Evolutionary conservation across 2,888 invertebrate genomes (phyloP).

Genomic region (Acanthoscelides obtectus): DNA sequence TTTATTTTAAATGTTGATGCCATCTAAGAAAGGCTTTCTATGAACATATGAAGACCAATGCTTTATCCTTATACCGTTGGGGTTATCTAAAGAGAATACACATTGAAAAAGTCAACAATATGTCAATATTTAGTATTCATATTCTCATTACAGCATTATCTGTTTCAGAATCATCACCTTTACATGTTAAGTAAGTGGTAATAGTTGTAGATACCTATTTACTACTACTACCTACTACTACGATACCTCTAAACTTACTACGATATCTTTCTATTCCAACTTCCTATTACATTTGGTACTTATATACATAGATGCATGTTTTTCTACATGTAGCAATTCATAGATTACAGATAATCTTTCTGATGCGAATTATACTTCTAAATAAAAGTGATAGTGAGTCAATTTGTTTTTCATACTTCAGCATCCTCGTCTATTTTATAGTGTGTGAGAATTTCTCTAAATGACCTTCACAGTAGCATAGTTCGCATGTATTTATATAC

Average conservation of each 20-base stretch:
- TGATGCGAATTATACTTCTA: not conserved
- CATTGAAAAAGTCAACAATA: not conserved
- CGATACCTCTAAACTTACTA: constrained; percentile 8
- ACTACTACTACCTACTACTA: too few species aligned
- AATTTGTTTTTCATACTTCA: not conserved
- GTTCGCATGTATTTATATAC: not conserved
- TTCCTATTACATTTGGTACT: constrained; percentile 2
- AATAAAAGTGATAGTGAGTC: not conserved
- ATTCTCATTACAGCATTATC: constrained; percentile 10
- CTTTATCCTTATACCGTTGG: too few species aligned
- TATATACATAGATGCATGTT: not conserved
- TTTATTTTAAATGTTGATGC: too few species aligned
- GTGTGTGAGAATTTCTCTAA: not conserved
- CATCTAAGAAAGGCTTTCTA: too few species aligned
- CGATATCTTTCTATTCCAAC: constrained; percentile 11
- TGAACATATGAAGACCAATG: too few species aligned
- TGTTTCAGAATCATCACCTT: constrained; percentile 35
- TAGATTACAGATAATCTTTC: not conserved
- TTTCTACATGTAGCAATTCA: not conserved
- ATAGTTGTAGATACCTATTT: constrained; percentile 18
- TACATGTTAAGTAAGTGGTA: constrained; percentile 35
- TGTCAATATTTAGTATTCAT: constrained; percentile 1
- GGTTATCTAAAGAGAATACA: too few species aligned
- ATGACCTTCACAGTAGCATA: not conserved
- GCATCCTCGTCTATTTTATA: not conserved